Base-by-base conservation (phyloP, 2,888 invertebrate genomes). In the Clunio marinus region DNA sequence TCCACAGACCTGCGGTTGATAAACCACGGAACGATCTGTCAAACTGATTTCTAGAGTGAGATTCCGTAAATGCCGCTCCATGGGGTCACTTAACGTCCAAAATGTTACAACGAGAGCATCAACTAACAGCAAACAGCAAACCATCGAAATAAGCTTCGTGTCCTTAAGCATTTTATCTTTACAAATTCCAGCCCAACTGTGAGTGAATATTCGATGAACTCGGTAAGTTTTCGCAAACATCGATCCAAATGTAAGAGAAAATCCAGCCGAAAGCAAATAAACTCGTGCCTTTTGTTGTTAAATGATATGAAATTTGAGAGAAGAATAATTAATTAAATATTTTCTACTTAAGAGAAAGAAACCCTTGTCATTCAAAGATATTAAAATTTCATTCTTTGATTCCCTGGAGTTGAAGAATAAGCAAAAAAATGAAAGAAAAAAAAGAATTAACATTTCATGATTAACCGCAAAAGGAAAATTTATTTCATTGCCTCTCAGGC, bases 161-260 rank as follows among this genome's bases (percentile, higher is more conserved):
- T 95, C 95, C 80, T 92, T 91, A 3, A 96, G 83, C 70, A 95
- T 82, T 84, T 93, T 94, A 73, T 92, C 93, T 78, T 91, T 93
- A 71, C 93, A 89, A 0, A 93, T 86, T 0, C 90, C 88, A 72
- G 90, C 88, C 41, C 88, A 84, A 73, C 89, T 88, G 73, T 91
- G 86, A 70, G 92, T 90, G 78, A 95, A 94, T 77, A 95, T 92
- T 74, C 93, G 85, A 80, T 95, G 93, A 13, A 95, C 93, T 65
- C 95, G 81, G 79, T 94, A 95, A 0, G 94, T 95, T 81, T 95
- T 95, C 2, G 93, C 92, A 76, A 95, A 94, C 91, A 95, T 95
- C 20, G 95, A 93, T 35, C 95, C 95, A 75, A 95, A 95, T 1
- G 94, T 91, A 72, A 95, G 78, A 0, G 94, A 93, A 78, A 94